A percentile compares a stretch with the other conserved stretches of the same genome.
These are phyloP conservation scores for Perca fluviatilis DNA, from an alignment of 2,113 vertebrate genomes.

Conservation along the genomic window DNA sequence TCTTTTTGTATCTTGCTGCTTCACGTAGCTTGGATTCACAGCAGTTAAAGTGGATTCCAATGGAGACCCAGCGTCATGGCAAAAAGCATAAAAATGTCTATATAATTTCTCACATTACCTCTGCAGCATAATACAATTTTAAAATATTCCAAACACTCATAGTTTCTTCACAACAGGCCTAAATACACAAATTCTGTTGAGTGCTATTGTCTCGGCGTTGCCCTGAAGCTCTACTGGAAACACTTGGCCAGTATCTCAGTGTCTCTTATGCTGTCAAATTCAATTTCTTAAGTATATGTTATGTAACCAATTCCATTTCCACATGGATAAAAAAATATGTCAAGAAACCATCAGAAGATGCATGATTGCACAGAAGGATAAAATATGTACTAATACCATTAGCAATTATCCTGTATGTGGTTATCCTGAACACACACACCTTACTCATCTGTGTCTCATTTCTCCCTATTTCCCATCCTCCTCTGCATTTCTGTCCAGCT, in stretches of 20 bases:
- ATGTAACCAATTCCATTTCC: not conserved
- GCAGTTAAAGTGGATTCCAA: not conserved
- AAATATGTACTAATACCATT: not conserved
- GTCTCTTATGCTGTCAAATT: not conserved
- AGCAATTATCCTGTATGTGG: not conserved
- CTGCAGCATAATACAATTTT: not conserved
- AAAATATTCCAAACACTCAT: not conserved
- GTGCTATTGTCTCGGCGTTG: not conserved
- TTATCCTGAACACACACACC: not conserved
- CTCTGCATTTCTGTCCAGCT: conserved; percentile 76
- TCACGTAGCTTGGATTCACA: not conserved
- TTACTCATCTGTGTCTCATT: conserved; percentile 16
- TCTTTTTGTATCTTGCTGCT: not conserved
- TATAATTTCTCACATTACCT: not conserved
- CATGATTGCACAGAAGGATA: not conserved
- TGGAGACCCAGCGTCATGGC: not conserved
- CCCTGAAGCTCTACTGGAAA: not conserved
- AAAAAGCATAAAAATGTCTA: not conserved
- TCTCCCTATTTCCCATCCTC: not conserved
- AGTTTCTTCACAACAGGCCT: not conserved
- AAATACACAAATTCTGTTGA: not conserved
- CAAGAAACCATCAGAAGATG: not conserved
- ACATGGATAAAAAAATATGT: not conserved
- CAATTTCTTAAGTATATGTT: not conserved
- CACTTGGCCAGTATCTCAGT: not conserved